phyloP scores from a whole-genome alignment of 2,797 vertebrate species.

The Trichosurus vulpecula region DNA sequence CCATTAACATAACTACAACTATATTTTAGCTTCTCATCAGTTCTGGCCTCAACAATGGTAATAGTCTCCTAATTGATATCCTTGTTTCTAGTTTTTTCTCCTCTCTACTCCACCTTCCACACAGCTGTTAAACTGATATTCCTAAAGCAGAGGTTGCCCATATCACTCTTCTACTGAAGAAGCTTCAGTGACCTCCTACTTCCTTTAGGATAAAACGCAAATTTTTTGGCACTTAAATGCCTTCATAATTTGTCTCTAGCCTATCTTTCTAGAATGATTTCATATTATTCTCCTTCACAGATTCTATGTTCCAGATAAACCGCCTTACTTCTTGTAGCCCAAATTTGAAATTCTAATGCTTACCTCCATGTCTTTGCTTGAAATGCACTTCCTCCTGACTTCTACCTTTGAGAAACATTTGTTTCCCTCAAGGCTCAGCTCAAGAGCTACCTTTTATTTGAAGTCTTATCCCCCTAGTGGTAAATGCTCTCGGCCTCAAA shows the following conservation, averaged over 20 bases:
- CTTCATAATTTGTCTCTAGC: neutral
- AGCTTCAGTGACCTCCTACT: neutral
- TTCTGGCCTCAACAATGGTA: neutral
- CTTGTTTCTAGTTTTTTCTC: neutral
- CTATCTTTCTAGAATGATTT: neutral
- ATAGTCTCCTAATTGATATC: neutral
- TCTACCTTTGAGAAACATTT: neutral
- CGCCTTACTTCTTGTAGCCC: neutral
- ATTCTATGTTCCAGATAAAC: neutral
- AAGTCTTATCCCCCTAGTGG: neutral
- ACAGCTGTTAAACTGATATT: neutral
- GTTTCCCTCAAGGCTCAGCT: neutral
- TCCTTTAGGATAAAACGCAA: neutral
- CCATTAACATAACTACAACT: neutral
- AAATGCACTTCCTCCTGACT: neutral
- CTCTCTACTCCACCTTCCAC: neutral
- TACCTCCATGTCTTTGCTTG: neutral
- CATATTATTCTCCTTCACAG: neutral
- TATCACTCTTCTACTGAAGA: neutral
- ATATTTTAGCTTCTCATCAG: neutral
- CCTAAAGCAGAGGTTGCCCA: neutral
- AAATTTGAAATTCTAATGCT: neutral
- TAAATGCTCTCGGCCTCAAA: too few species aligned
- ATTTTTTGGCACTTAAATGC: neutral
- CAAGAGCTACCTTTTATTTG: too few species aligned